phyloP scores from a whole-genome alignment of 2,888 invertebrate species.

The Drosophila meridionalis region DNA sequence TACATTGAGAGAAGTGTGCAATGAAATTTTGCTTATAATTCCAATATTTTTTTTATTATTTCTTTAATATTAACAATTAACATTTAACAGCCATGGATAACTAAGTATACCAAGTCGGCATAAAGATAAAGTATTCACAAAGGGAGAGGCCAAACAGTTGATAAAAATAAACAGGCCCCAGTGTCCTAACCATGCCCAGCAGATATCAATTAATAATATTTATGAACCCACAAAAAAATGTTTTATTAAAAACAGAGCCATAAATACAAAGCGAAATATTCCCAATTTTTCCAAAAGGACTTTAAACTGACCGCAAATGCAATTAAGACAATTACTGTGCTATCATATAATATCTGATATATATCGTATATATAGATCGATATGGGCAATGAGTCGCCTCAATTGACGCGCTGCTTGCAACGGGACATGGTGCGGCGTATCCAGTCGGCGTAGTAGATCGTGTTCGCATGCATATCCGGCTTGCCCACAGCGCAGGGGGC shows the following conservation, averaged over 20 bases:
- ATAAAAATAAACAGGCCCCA: constrained; percentile 5
- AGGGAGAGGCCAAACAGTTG: neutral
- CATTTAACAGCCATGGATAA: neutral
- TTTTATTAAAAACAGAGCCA: constrained; percentile 36
- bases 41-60: neutral
- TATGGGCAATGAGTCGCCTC: neutral
- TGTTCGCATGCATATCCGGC: constrained; percentile 80
- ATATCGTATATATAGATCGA: constrained; percentile 1
- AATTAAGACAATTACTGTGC: neutral
- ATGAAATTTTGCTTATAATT: neutral
- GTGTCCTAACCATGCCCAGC: neutral
- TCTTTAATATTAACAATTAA: neutral
- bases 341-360: neutral
- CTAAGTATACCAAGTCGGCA: neutral
- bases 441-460: constrained; percentile 75
- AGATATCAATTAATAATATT: constrained; percentile 13
- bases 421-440: constrained; percentile 57
- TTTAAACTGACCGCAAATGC: constrained; percentile 10
- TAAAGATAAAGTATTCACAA: neutral
- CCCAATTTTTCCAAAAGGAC: neutral
- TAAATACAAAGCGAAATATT: constrained; percentile 34
- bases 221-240: constrained; percentile 10
- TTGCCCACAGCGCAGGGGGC: constrained; percentile 76
- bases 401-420: constrained; percentile 58
- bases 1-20: neutral